phyloP scores from a whole-genome alignment of 2,113 vertebrate species.

The Archilochus colubris region DNA sequence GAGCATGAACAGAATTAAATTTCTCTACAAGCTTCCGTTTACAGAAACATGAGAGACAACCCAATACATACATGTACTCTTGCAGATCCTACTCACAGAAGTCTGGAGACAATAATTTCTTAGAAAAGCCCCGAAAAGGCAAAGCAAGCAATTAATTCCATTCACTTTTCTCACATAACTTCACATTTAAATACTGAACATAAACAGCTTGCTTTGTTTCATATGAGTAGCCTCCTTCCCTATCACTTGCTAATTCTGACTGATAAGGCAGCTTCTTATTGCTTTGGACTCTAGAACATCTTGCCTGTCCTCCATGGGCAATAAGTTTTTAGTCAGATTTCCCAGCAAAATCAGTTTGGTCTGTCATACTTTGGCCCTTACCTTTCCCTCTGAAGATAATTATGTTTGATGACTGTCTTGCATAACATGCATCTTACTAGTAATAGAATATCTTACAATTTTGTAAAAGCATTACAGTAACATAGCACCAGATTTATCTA shows the following conservation, averaged over 20 bases:
- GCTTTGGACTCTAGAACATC: neutral
- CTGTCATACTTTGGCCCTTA: neutral
- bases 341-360: neutral
- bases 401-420: neutral
- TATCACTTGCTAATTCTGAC: neutral
- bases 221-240: neutral
- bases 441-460: neutral
- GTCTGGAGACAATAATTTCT: neutral
- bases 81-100: neutral
- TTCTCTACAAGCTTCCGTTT: neutral
- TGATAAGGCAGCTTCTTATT: neutral
- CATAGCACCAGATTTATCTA: neutral
- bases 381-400: neutral
- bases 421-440: neutral
- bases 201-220: neutral
- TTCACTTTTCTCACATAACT: neutral
- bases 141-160: neutral
- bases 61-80: neutral
- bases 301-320: neutral
- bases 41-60: neutral
- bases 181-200: neutral
- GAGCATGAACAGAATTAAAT: neutral
- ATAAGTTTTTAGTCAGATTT: neutral
- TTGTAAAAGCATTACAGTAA: neutral
- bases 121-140: neutral